Percentiles rank a stretch among this genome's conserved stretches.
Conservation (phyloP, 2,888 invertebrate genomes). For the Leucania comma region DNA sequence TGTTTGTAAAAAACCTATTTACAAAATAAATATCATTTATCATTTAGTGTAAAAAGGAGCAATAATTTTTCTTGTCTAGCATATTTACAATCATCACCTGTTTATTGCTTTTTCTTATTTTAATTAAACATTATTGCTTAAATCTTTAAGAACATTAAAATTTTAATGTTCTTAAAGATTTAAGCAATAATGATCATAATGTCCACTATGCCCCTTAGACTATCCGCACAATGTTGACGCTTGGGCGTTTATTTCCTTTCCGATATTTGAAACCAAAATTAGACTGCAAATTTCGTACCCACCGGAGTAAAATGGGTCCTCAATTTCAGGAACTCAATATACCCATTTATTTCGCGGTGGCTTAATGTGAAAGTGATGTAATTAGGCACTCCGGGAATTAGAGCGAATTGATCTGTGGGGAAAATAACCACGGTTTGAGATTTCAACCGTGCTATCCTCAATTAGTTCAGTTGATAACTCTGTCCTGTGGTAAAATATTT, state of each 20-base stretch:
- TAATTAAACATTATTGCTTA: background rate
- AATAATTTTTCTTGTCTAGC: background rate
- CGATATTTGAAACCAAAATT: background rate
- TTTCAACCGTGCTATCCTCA: conserved; percentile 40
- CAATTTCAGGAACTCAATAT: conserved; percentile 40
- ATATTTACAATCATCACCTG: background rate
- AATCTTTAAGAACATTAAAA: background rate
- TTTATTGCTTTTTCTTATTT: background rate
- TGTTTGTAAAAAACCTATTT: too few species aligned
- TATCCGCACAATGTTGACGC: too few species aligned
- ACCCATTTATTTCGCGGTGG: conserved; percentile 18
- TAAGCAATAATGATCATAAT: too few species aligned
- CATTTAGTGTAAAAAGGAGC: too few species aligned
- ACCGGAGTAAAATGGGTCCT: conserved; percentile 25
- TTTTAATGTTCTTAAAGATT: too few species aligned
- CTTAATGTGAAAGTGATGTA: conserved; percentile 40
- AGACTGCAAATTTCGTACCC: conserved; percentile 15
- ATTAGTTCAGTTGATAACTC: conserved; percentile 21
- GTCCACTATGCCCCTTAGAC: too few species aligned
- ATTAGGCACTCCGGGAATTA: conserved; percentile 42
- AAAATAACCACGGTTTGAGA: conserved; percentile 27
- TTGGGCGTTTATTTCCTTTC: background rate
- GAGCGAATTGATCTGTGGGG: conserved; percentile 28
- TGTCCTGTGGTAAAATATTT: conserved; percentile 19
- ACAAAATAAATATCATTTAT: too few species aligned